Evolutionary conservation across 2,888 invertebrate genomes (phyloP).

Genomic region (Lasius fuliginosus): DNA sequence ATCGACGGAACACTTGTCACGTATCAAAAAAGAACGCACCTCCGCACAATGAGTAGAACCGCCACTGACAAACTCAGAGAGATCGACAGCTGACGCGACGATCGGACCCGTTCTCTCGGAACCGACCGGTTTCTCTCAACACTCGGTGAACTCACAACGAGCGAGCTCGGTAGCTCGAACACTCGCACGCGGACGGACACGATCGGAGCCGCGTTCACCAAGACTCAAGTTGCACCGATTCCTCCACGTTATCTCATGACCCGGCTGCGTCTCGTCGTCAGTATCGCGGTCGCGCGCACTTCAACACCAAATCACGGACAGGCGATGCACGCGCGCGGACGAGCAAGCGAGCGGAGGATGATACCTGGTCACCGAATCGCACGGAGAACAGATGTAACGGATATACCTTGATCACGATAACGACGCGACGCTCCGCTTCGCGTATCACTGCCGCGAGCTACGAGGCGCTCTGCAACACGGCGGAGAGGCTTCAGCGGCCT

Average conservation of each 20-base stretch:
- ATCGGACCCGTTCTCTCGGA: constrained; percentile 34
- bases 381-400: constrained; percentile 33
- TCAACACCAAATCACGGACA: constrained; percentile 39
- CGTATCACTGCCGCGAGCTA: constrained; percentile 58
- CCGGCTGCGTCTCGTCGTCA: constrained; percentile 13
- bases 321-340: constrained; percentile 14
- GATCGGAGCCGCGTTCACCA: constrained; percentile 36
- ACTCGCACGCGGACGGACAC: constrained; percentile 11
- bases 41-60: constrained; percentile 69
- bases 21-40: constrained; percentile 66
- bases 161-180: constrained; percentile 16
- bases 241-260: constrained; percentile 26
- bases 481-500: constrained; percentile 53
- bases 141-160: constrained; percentile 26
- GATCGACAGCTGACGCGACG: constrained; percentile 40
- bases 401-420: constrained; percentile 41
- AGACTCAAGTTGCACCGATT: constrained; percentile 19
- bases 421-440: constrained; percentile 53
- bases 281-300: constrained; percentile 41
- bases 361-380: constrained; percentile 16
- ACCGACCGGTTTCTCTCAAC: constrained; percentile 26
- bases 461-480: constrained; percentile 54
- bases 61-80: constrained; percentile 62
- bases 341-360: neutral
- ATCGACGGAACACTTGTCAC: constrained; percentile 74